These are phyloP conservation scores for Allobates femoralis DNA, from an alignment of 2,797 vertebrate genomes.

Conservation along the genomic window DNA sequence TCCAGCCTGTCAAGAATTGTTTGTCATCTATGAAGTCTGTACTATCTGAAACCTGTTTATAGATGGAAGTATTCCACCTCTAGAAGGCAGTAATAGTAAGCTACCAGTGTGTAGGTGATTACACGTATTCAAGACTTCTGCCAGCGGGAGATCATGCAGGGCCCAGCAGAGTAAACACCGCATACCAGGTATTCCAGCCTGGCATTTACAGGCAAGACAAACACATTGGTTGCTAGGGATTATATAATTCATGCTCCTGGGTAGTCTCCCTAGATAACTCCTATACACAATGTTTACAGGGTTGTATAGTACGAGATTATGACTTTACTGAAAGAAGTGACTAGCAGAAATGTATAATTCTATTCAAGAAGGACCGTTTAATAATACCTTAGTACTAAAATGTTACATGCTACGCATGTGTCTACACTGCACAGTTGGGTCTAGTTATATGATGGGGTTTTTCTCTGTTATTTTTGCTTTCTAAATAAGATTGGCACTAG, in stretches of 20 bases:
- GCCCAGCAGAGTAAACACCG: conserved; percentile 34
- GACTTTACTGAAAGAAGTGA: too few species aligned
- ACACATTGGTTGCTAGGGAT: conserved; percentile 34
- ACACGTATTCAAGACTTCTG: conserved; percentile 31
- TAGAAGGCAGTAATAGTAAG: conserved; percentile 1
- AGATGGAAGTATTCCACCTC: background rate
- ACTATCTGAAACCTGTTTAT: background rate
- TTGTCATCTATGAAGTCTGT: background rate
- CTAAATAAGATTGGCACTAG: too few species aligned
- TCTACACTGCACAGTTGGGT: too few species aligned
- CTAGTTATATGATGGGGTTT: too few species aligned
- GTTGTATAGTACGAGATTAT: background rate
- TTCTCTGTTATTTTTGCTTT: too few species aligned
- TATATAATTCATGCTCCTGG: conserved; percentile 4
- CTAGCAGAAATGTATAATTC: too few species aligned
- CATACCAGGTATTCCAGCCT: conserved; percentile 43
- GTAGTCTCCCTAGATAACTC: conserved; percentile 25
- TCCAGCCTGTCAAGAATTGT: background rate
- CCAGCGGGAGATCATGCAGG: conserved; percentile 47
- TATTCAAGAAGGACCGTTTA: too few species aligned
- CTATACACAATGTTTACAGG: background rate
- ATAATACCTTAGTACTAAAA: too few species aligned
- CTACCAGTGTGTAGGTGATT: conserved; percentile 18
- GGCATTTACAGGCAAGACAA: conserved; percentile 40
- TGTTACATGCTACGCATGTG: too few species aligned